Evolutionary conservation across 37 sponge, comb jelly and placozoan genomes (phyloP).

Genomic region (Oopsacas minuta): DNA sequence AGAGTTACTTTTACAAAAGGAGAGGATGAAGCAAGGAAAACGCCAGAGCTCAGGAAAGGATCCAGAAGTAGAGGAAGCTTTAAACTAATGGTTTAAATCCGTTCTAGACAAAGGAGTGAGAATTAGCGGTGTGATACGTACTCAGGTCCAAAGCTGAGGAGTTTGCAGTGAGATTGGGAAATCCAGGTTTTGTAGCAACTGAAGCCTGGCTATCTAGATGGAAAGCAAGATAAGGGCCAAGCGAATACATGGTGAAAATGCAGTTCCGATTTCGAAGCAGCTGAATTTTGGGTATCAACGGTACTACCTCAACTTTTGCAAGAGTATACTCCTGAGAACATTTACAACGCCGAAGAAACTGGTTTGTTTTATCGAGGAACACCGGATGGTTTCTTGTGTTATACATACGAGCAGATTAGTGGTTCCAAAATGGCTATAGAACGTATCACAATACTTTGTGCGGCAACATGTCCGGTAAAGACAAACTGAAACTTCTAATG

Average conservation of each 20-base stretch:
- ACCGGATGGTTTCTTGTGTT: neutral
- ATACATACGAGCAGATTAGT: neutral
- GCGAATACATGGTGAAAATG: neutral
- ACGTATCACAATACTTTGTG: conserved; percentile 10
- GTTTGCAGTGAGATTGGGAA: conserved; percentile 12
- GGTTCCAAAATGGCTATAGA: conserved; percentile 16
- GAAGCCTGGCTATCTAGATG: conserved; percentile 16
- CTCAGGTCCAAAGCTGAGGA: conserved; percentile 14
- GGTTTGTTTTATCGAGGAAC: conserved; percentile 7
- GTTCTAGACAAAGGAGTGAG: neutral
- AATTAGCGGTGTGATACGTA: conserved; percentile 3
- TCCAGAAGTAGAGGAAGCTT: neutral
- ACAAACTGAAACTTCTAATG: conserved; percentile 18
- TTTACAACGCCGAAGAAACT: conserved; percentile 18
- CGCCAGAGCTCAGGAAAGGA: neutral
- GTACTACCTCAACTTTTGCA: neutral
- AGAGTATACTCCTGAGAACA: conserved; percentile 15
- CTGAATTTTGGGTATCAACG: conserved; percentile 8
- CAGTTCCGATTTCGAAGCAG: conserved; percentile 5
- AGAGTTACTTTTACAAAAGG: neutral
- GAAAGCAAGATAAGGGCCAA: conserved; percentile 4
- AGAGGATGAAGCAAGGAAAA: conserved; percentile 4
- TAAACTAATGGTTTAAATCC: neutral
- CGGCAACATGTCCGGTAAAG: conserved; percentile 17
- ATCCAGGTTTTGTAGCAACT: neutral